Evolutionary conservation across 2,888 invertebrate species (phyloP).

Genomic region (Agrochola lychnidis): DNA sequence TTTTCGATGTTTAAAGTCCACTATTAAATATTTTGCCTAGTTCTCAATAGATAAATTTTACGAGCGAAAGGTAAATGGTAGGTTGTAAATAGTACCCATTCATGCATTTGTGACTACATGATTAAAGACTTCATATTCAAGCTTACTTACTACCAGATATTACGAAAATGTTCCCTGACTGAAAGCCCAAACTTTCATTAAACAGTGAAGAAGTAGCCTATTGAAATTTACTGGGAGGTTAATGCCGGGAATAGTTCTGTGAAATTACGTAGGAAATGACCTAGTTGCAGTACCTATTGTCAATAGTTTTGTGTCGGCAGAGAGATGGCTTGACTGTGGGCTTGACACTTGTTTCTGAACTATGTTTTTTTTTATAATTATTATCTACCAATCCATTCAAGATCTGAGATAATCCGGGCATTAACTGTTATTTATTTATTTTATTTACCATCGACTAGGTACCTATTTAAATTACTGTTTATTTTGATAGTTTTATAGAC

Average conservation of each 20-base stretch:
- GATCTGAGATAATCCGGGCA: neutral
- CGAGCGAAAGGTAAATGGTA: neutral
- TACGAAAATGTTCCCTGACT: conserved; percentile 10
- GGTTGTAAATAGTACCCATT: neutral
- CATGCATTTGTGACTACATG: neutral
- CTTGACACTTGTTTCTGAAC: conserved; percentile 18
- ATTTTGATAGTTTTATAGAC: neutral
- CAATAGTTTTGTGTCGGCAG: conserved; percentile 6
- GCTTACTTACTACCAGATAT: conserved; percentile 13
- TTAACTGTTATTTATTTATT: neutral
- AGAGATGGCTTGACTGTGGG: conserved; percentile 13
- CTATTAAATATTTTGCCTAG: neutral
- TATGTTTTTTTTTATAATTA: no score
- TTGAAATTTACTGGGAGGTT: conserved; percentile 31
- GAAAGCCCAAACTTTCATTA: conserved; percentile 28
- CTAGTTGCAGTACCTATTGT: conserved; percentile 6
- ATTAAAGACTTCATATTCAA: conserved; percentile 5
- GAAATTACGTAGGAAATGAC: conserved; percentile 23
- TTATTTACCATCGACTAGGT: neutral
- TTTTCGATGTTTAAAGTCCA: neutral
- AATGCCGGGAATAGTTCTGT: conserved; percentile 11
- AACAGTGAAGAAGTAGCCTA: conserved; percentile 13
- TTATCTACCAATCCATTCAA: neutral
- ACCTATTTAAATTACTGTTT: neutral
- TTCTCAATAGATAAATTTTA: neutral